Conservation (phyloP, 2,888 invertebrate genomes). For the Spatulosminthurus flaviceps region DNA sequence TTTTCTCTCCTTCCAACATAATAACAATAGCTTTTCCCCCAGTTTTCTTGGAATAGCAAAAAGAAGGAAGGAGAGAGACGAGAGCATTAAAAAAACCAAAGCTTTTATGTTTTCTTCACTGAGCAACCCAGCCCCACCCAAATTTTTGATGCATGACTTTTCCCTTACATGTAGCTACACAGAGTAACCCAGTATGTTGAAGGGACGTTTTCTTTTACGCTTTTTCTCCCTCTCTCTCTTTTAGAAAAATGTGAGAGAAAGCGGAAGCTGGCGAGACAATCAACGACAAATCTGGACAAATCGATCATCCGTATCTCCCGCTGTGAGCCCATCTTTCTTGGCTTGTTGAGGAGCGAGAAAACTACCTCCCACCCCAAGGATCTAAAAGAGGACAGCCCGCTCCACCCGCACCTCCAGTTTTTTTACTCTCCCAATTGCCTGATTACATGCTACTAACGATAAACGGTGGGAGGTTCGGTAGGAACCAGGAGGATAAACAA, state of each 20-base stretch:
- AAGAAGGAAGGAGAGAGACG: too few species aligned
- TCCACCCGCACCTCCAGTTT: constrained; percentile 24
- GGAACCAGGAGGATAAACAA: neutral
- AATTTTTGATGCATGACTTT: neutral
- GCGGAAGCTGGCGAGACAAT: constrained; percentile 35
- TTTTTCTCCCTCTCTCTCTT: too few species aligned
- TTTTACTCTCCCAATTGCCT: constrained; percentile 3
- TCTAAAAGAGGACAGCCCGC: constrained; percentile 32
- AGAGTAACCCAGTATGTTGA: too few species aligned
- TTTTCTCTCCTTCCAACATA: too few species aligned
- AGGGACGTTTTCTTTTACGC: too few species aligned
- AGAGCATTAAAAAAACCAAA: too few species aligned
- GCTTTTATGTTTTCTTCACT: too few species aligned
- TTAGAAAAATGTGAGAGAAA: constrained; percentile 31
- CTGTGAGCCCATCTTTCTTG: constrained; percentile 47
- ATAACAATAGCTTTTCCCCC: too few species aligned
- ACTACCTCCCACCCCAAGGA: constrained; percentile 49
- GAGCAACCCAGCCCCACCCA: too few species aligned
- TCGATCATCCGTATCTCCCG: constrained; percentile 59
- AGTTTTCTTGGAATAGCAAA: too few species aligned
- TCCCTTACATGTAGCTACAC: neutral
- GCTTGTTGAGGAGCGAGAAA: constrained; percentile 5
- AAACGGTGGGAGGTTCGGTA: neutral
- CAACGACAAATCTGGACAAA: constrained; percentile 58
- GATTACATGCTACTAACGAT: constrained; percentile 18